Evolutionary conservation across 92 coral and sea anemone species (phyloP).

Genomic region (Parazoanthus atlanticus): DNA sequence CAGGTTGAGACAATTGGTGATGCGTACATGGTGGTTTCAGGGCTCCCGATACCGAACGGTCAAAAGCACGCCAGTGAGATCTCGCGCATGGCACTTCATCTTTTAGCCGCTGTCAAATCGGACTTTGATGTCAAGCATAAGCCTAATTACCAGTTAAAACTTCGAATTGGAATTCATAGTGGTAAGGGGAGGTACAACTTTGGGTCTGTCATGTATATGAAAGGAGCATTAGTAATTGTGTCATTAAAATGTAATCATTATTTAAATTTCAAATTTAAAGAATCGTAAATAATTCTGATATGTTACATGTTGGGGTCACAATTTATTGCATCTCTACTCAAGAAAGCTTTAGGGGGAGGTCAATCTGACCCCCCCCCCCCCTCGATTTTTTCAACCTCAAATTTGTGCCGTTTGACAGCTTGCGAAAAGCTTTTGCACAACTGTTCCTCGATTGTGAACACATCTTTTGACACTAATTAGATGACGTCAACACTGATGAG

Average conservation of each 20-base stretch:
- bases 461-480: no score
- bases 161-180: conserved; percentile 27
- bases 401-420: no score
- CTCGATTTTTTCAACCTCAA: no score
- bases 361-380: no score
- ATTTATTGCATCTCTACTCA: no score
- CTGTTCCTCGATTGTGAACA: no score
- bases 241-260: not conserved
- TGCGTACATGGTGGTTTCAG: not conserved
- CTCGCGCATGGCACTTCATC: conserved; percentile 13
- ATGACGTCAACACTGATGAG: no score
- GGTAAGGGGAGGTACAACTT: not conserved
- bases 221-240: not conserved
- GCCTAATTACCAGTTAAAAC: conserved; percentile 15
- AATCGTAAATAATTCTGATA: no score
- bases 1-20: not conserved
- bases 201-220: not conserved
- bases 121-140: conserved; percentile 9
- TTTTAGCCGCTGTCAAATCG: conserved; percentile 18
- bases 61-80: conserved; percentile 27
- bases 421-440: no score
- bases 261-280: no score
- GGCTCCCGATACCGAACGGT: not conserved
- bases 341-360: no score
- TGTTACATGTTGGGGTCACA: no score